phyloP scores from a whole-genome alignment of 2,113 vertebrate genomes.

The Rhinolophus sinicus region DNA sequence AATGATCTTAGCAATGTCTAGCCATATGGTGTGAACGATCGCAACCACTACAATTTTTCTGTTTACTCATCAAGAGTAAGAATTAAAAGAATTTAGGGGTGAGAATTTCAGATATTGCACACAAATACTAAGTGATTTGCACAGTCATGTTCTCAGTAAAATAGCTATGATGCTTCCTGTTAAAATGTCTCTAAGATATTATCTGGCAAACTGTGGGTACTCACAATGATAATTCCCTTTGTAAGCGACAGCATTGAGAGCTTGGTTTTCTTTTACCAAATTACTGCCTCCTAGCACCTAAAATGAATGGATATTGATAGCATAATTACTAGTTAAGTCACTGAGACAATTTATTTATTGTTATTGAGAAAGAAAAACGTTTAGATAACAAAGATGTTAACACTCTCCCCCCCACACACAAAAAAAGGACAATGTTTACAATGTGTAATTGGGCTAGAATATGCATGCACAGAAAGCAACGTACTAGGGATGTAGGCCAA shows the following conservation, averaged over 20 bases:
- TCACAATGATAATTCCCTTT: background rate
- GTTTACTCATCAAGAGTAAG: background rate
- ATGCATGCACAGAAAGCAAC: background rate
- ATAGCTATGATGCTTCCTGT: background rate
- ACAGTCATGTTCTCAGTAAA: background rate
- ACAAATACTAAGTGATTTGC: background rate
- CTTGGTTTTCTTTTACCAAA: slow-evolving; percentile 8
- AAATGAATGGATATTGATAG: slow-evolving; percentile 23
- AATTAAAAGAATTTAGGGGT: background rate
- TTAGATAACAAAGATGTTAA: background rate
- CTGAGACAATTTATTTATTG: background rate
- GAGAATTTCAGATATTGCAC: background rate
- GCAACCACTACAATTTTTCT: background rate
- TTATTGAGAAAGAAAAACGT: background rate
- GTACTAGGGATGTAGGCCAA: background rate
- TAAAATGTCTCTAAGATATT: background rate
- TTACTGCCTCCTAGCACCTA: background rate
- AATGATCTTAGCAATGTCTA: background rate
- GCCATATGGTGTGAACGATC: background rate
- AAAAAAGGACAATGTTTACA: background rate
- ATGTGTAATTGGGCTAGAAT: background rate
- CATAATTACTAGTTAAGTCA: slow-evolving; percentile 11
- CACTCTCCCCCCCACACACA: fast-evolving
- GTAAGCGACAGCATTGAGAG: background rate
- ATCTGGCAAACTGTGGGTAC: background rate